phyloP scores from a whole-genome alignment of 1,140 invertebrate species.

The Trichonephila clavata region DNA sequence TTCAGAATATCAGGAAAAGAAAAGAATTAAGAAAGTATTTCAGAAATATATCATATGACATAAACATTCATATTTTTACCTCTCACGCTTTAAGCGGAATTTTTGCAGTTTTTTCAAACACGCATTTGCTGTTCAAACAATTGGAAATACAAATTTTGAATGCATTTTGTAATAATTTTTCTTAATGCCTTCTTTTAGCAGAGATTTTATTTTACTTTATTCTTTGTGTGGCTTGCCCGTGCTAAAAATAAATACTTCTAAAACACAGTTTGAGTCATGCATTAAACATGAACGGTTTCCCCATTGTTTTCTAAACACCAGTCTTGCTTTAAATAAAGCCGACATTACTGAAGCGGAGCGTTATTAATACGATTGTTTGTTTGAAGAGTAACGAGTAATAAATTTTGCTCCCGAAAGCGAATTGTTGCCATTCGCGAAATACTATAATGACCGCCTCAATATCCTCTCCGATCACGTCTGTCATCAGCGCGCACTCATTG shows the following conservation, averaged over 20 bases:
- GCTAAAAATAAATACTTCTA: not conserved
- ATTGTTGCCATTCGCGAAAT: constrained; percentile 18
- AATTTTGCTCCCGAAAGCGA: not conserved
- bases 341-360: not conserved
- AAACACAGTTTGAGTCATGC: not conserved
- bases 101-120: too few species aligned
- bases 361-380: constrained; percentile 32
- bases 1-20: too few species aligned
- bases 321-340: constrained; percentile 12
- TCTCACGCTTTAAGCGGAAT: too few species aligned
- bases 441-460: constrained; percentile 9
- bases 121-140: not conserved
- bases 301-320: constrained; percentile 18
- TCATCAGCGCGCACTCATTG: not conserved
- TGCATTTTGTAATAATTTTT: not conserved
- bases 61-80: too few species aligned
- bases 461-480: constrained; percentile 9
- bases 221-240: not conserved
- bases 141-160: not conserved
- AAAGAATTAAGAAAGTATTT: too few species aligned
- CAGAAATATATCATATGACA: too few species aligned
- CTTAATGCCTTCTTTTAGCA: not conserved
- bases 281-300: not conserved
- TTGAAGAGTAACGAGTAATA: constrained; percentile 19
- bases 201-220: not conserved